Conservation (phyloP, 2,113 vertebrate genomes). For the Dissostichus mawsoni region DNA sequence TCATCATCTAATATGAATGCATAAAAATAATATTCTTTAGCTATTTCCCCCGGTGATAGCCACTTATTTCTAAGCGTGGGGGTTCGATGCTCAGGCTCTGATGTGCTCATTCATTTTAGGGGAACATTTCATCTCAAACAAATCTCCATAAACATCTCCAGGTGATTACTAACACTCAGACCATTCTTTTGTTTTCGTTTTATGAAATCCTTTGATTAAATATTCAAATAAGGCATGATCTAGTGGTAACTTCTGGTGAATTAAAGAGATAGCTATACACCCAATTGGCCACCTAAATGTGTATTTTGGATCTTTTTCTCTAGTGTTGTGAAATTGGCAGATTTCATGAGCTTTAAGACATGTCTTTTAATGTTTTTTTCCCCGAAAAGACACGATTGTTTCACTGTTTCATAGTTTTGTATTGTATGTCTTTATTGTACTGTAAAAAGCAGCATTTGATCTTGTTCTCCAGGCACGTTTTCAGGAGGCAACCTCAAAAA, state of each 20-base stretch:
- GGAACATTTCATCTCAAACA: too few relatives aligned
- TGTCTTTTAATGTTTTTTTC: neutral
- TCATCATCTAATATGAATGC: constrained; percentile 32
- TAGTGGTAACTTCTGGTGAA: too few relatives aligned
- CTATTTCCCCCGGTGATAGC: constrained; percentile 39
- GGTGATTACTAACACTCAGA: too few relatives aligned
- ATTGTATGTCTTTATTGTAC: neutral
- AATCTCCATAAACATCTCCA: too few relatives aligned
- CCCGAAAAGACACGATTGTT: neutral
- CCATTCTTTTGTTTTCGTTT: too few relatives aligned
- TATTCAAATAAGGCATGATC: too few relatives aligned
- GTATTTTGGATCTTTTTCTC: too few relatives aligned
- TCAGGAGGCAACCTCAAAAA: neutral
- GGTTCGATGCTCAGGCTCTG: constrained; percentile 19
- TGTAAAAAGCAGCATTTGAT: neutral
- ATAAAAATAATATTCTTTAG: constrained; percentile 41
- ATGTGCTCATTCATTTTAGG: constrained; percentile 7
- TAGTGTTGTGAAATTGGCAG: neutral
- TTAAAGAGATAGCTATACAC: too few relatives aligned
- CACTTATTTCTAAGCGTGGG: constrained; percentile 15
- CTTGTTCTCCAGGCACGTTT: neutral
- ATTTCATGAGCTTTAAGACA: neutral
- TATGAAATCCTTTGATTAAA: too few relatives aligned
- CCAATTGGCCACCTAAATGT: too few relatives aligned
- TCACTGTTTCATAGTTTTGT: neutral